Percentiles rank a stretch among this genome's conserved stretches.
Evolutionary conservation across 2,113 vertebrate genomes (phyloP).

Genomic region (Pelusios castaneus): DNA sequence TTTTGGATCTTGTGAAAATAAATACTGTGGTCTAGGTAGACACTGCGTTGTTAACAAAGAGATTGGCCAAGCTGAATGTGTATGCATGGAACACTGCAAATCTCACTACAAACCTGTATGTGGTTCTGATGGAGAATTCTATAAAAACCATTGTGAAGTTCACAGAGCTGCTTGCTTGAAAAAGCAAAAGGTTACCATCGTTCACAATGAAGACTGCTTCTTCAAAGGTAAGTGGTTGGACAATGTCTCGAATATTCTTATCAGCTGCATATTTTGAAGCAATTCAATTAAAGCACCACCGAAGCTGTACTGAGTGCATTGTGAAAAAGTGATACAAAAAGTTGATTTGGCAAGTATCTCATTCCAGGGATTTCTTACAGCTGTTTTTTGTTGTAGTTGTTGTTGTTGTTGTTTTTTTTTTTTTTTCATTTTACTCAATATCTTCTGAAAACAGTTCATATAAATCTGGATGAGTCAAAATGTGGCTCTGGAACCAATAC

Average conservation of each 20-base stretch:
- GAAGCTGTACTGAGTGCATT: not conserved
- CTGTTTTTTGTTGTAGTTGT: no score
- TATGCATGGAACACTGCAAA: conserved; percentile 90
- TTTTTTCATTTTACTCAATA: not conserved
- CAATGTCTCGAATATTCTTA: not conserved
- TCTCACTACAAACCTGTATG: conserved; percentile 94
- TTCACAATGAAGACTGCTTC: conserved; percentile 95
- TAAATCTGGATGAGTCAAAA: conserved; percentile 1
- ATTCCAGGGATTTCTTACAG: not conserved
- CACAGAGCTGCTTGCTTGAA: conserved; percentile 91
- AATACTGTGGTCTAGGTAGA: conserved; percentile 93
- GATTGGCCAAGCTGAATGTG: conserved; percentile 84
- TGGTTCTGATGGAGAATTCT: conserved; percentile 93
- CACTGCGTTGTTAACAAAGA: conserved; percentile 84
- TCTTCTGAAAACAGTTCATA: not conserved
- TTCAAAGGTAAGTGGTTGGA: conserved; percentile 87
- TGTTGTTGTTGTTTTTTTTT: no score
- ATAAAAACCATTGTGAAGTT: conserved; percentile 95
- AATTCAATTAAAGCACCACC: not conserved
- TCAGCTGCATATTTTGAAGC: not conserved
- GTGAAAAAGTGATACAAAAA: not conserved
- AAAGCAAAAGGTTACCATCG: conserved; percentile 88
- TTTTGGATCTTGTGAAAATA: conserved; percentile 87
- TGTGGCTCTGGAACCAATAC: not conserved
- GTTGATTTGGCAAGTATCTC: not conserved